Evolutionary conservation across 1,140 invertebrate species (phyloP).

Genomic region (Bathynomus jamesi): DNA sequence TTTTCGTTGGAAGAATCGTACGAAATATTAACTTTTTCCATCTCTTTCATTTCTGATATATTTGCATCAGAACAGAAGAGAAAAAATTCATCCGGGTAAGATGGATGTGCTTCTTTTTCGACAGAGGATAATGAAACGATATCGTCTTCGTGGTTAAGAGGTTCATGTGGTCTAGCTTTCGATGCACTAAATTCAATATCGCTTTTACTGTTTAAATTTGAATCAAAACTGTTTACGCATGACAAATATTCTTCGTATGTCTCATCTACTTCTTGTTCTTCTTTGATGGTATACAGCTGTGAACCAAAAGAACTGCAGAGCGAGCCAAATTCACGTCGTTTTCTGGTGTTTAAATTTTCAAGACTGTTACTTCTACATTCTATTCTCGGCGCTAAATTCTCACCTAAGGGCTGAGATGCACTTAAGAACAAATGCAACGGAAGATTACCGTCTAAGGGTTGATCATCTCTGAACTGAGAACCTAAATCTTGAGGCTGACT

Average conservation of each 20-base stretch:
- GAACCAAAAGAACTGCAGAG: neutral
- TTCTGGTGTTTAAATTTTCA: neutral
- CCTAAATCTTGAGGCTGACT: neutral
- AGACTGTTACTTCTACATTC: too few species aligned
- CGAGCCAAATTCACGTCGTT: neutral
- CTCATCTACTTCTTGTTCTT: neutral
- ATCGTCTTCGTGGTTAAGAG: too few species aligned
- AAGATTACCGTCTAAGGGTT: neutral
- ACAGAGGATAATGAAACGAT: too few species aligned
- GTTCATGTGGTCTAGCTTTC: too few species aligned
- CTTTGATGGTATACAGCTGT: neutral
- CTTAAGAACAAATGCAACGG: neutral
- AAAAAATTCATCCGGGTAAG: slow-evolving; percentile 24
- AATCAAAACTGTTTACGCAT: too few species aligned
- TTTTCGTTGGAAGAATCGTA: slow-evolving; percentile 7
- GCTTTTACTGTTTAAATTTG: too few species aligned
- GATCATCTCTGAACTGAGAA: neutral
- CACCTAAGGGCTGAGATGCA: neutral
- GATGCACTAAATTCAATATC: too few species aligned
- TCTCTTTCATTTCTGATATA: slow-evolving; percentile 19
- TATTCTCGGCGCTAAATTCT: neutral
- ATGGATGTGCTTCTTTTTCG: too few species aligned
- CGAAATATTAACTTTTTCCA: slow-evolving; percentile 16
- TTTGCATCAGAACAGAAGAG: slow-evolving; percentile 23
- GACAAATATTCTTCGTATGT: too few species aligned